Evolutionary conservation across 37 sponge, comb jelly and placozoan genomes (phyloP).

Genomic region (Hexactinellida sp.): DNA sequence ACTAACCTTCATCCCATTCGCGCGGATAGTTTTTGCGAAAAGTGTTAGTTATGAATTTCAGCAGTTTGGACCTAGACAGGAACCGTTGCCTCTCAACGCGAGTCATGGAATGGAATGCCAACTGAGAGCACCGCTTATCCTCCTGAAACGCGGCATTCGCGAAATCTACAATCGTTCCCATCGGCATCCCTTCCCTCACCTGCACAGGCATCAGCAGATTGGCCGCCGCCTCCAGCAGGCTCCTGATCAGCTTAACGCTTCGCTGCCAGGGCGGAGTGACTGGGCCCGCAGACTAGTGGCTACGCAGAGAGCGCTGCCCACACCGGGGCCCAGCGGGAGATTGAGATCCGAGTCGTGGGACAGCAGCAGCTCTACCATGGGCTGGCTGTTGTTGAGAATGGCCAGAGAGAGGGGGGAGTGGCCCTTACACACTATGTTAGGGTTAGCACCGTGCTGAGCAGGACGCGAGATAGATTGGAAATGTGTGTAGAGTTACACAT

Average conservation of each 20-base stretch:
- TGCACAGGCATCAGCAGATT: not conserved
- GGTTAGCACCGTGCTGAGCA: conserved; percentile 43
- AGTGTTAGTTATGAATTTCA: not conserved
- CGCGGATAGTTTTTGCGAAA: not conserved
- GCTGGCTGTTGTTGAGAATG: conserved; percentile 40
- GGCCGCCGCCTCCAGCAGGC: not conserved
- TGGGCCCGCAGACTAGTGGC: conserved; percentile 27
- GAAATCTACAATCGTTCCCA: conserved; percentile 2
- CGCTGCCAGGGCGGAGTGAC: no score
- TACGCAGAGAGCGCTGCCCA: conserved; percentile 54
- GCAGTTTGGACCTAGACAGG: not conserved
- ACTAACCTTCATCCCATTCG: not conserved
- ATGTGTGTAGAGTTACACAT: no score
- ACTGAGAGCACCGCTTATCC: not conserved
- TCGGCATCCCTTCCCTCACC: not conserved
- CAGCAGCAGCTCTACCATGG: conserved; percentile 42
- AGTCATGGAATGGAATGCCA: conserved; percentile 1
- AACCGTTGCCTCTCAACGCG: not conserved
- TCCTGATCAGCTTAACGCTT: not conserved
- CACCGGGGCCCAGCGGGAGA: conserved; percentile 36
- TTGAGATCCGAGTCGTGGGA: conserved; percentile 47
- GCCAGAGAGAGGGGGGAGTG: conserved; percentile 70
- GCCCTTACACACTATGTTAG: conserved; percentile 40
- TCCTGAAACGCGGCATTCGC: not conserved
- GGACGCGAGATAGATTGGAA: no score